These are phyloP conservation scores for Zalophus californianus DNA, from an alignment of 2,797 vertebrate genomes.

Conservation along the genomic window DNA sequence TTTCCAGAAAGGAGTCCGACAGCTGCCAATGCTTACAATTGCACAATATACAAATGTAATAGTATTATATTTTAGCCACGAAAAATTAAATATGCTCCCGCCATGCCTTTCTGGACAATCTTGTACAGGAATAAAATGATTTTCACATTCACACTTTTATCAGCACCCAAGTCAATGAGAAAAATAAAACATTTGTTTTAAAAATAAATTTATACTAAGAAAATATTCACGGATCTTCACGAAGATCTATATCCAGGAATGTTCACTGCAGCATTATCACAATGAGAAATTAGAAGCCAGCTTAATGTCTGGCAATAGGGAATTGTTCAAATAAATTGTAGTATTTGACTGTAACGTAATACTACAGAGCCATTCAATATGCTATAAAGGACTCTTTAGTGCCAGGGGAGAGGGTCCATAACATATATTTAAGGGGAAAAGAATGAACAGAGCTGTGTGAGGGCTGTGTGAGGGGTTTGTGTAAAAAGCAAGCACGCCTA, in stretches of 20 bases:
- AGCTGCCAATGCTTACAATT: not conserved
- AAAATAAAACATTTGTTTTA: not conserved
- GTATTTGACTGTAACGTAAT: fast-evolving
- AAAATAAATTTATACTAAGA: not conserved
- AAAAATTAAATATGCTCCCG: not conserved
- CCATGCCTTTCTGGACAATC: not conserved
- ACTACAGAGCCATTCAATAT: too few species aligned
- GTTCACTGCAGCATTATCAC: fast-evolving
- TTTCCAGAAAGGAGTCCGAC: not conserved
- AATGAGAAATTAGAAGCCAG: not conserved
- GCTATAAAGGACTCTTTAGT: not conserved
- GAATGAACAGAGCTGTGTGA: not conserved
- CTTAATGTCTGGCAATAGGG: fast-evolving
- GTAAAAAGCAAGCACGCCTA: fast-evolving
- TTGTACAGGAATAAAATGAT: not conserved
- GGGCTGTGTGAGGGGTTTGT: fast-evolving
- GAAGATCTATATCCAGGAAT: not conserved
- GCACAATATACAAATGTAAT: not conserved
- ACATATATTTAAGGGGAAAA: not conserved
- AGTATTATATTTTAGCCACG: not conserved
- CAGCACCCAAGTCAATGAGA: not conserved
- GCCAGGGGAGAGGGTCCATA: not conserved
- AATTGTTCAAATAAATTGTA: fast-evolving
- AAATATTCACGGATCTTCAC: not conserved
- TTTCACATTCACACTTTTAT: not conserved